Evolutionary conservation across 2,113 vertebrate genomes (phyloP).

Genomic region (Danio rerio): GRCz12tu NC_133195.1:52039501-52040000

Average conservation of each 20-base stretch:
- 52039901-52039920: neutral
- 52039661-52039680: constrained; percentile 50
- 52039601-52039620: constrained; percentile 39
- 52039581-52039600: constrained; percentile 42
- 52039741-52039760: constrained; percentile 24
- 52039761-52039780: neutral
- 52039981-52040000: too few species aligned
- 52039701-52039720: constrained; percentile 11
- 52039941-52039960: neutral
- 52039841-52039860: neutral
- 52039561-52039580: constrained; percentile 27
- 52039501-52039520: constrained; percentile 65
- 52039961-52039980: too few species aligned
- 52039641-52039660: constrained; percentile 34
- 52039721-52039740: neutral
- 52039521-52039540: constrained; percentile 38
- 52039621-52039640: constrained; percentile 43
- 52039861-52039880: neutral
- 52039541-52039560: constrained; percentile 43
- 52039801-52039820: neutral
- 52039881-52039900: too few species aligned
- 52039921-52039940: neutral
- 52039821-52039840: constrained; percentile 9
- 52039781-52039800: constrained; percentile 18
- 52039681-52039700: constrained; percentile 53